phyloP scores from a whole-genome alignment of 1,140 invertebrate genomes.

The Drosophila chauvacae region DNA sequence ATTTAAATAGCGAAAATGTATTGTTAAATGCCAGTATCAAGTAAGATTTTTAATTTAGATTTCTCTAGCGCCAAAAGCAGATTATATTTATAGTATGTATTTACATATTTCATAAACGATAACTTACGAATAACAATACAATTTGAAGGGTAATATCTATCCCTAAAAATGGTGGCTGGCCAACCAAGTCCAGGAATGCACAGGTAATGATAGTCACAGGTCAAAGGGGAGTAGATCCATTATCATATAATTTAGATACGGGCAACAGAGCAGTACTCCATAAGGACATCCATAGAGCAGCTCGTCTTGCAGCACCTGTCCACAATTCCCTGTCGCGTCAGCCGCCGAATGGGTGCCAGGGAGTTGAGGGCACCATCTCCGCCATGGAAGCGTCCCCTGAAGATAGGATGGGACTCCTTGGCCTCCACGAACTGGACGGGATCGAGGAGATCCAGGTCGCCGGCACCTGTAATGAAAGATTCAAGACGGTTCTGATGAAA shows the following conservation, averaged over 20 bases:
- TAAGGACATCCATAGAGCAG: background rate
- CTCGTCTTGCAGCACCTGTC: constrained; percentile 10
- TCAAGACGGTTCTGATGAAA: background rate
- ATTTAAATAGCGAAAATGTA: too few species aligned
- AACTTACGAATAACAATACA: constrained; percentile 6
- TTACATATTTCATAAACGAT: background rate
- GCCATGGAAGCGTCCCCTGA: constrained; percentile 6
- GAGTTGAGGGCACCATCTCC: constrained; percentile 4
- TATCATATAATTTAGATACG: background rate
- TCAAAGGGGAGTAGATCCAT: background rate
- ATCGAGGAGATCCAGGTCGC: constrained; percentile 2
- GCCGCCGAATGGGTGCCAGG: background rate
- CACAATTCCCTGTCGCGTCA: constrained; percentile 1
- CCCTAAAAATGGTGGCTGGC: background rate
- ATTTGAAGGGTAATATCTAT: background rate
- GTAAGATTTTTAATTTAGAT: background rate
- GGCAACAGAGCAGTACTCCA: constrained; percentile 4
- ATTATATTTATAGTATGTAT: constrained; percentile 6
- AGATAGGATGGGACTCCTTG: constrained; percentile 1
- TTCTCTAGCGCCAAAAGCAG: background rate
- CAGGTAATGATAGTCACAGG: background rate
- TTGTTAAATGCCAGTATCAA: background rate
- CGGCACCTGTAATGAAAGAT: background rate
- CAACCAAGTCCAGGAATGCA: background rate
- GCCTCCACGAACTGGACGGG: constrained; percentile 5